Conservation (phyloP, 2,113 vertebrate species). For the Actenoides hombroni region DNA sequence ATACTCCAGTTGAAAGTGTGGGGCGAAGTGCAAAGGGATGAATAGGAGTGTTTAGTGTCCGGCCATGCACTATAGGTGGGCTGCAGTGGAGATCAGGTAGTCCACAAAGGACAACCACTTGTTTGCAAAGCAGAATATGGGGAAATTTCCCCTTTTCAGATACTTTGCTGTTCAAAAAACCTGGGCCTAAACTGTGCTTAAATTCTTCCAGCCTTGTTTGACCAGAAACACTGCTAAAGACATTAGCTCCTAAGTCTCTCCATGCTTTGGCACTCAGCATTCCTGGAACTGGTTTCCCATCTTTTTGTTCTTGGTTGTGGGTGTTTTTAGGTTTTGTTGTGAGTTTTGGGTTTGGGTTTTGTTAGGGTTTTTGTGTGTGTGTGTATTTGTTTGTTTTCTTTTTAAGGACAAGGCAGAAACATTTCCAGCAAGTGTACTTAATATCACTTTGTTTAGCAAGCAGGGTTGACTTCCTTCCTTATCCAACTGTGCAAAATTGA, state of each 20-base stretch:
- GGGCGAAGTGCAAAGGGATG: no score
- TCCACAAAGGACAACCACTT: not conserved
- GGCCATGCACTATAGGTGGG: rapidly evolving
- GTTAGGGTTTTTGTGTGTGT: no score
- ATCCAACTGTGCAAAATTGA: slow-evolving; percentile 37
- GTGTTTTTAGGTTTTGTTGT: not conserved
- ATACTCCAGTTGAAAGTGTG: no score
- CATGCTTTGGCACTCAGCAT: not conserved
- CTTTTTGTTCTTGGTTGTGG: not conserved
- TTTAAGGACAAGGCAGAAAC: not conserved
- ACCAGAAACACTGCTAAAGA: not conserved
- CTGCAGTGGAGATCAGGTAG: not conserved
- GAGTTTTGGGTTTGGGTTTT: no score
- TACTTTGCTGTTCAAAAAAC: not conserved
- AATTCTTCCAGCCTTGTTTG: not conserved
- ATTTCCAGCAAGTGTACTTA: slow-evolving; percentile 31
- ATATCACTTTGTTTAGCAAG: slow-evolving; percentile 21
- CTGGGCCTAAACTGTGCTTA: not conserved
- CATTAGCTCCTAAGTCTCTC: not conserved
- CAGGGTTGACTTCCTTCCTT: slow-evolving; percentile 8
- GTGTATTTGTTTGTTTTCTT: not conserved
- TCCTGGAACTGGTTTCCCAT: not conserved
- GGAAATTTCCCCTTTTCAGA: not conserved
- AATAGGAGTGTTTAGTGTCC: not conserved
- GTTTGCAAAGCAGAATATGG: not conserved